phyloP scores from a whole-genome alignment of 1,140 invertebrate species.

The Drosophila quadrilineata region DNA sequence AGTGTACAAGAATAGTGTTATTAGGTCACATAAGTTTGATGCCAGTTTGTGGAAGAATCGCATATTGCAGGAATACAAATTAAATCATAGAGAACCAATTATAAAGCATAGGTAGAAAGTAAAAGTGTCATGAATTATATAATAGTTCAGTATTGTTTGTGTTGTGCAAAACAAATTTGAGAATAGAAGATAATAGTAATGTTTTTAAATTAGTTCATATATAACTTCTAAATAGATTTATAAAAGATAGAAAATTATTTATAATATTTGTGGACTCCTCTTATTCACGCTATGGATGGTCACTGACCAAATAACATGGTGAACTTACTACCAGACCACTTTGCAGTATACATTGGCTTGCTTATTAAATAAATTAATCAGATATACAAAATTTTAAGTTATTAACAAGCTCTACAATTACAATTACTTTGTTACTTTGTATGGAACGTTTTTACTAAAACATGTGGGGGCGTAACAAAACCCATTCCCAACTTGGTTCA shows the following conservation, averaged over 20 bases:
- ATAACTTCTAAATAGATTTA: neutral
- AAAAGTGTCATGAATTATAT: neutral
- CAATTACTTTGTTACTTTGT: no score
- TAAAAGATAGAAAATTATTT: no score
- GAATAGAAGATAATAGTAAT: constrained; percentile 69
- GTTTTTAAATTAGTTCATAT: constrained; percentile 56
- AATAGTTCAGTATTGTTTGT: constrained; percentile 30
- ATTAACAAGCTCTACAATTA: no score
- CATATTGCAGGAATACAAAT: neutral
- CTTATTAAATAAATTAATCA: no score
- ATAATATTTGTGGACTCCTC: no score
- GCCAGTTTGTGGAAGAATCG: no score
- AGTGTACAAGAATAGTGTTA: neutral
- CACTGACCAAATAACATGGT: constrained; percentile 3
- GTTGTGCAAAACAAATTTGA: constrained; percentile 65
- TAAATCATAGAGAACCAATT: neutral
- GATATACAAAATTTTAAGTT: no score
- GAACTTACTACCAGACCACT: constrained; percentile 47
- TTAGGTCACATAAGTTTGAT: neutral
- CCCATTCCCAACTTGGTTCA: no score
- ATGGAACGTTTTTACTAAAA: no score
- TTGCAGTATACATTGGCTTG: no score
- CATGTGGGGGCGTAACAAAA: no score
- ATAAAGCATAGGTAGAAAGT: neutral
- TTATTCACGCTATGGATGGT: no score